Conservation (phyloP, 2,797 vertebrate genomes). For the Acipenser oxyrinchus region DNA sequence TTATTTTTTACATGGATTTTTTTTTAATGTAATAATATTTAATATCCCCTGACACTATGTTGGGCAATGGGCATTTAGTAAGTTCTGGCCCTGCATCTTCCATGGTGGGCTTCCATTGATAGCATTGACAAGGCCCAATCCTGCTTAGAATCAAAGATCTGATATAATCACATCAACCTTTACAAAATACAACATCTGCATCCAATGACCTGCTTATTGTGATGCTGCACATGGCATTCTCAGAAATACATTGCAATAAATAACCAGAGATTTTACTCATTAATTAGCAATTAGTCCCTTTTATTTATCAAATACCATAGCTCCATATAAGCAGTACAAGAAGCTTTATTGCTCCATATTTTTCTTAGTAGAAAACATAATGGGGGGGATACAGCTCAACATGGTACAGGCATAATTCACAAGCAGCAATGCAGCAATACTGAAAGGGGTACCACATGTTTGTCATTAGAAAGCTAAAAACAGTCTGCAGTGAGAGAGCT, state of each 20-base stretch:
- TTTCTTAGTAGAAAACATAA: too few species aligned
- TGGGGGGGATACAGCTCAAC: too few species aligned
- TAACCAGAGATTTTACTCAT: slow-evolving; percentile 3
- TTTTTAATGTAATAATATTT: too few species aligned
- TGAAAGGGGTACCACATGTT: too few species aligned
- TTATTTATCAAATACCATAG: not conserved
- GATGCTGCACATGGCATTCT: not conserved
- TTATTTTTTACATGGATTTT: too few species aligned
- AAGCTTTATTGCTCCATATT: not conserved
- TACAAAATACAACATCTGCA: not conserved
- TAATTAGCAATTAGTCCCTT: not conserved
- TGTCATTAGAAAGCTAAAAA: too few species aligned
- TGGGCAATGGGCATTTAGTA: not conserved
- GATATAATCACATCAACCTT: not conserved
- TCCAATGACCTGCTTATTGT: not conserved
- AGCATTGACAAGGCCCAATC: slow-evolving; percentile 11
- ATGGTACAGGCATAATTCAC: too few species aligned
- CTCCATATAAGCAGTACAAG: not conserved
- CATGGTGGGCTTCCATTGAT: slow-evolving; percentile 41
- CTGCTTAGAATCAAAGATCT: slow-evolving; percentile 24
- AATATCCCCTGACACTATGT: too few species aligned
- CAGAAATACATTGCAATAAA: slow-evolving; percentile 14
- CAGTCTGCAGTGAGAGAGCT: too few species aligned
- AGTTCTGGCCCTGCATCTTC: not conserved
- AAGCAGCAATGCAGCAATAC: too few species aligned